A percentile compares a stretch with the other conserved stretches of the same genome.
Evolutionary conservation across 2,797 vertebrate species (phyloP).

Genomic region (Poeciliopsis presidionis): DNA sequence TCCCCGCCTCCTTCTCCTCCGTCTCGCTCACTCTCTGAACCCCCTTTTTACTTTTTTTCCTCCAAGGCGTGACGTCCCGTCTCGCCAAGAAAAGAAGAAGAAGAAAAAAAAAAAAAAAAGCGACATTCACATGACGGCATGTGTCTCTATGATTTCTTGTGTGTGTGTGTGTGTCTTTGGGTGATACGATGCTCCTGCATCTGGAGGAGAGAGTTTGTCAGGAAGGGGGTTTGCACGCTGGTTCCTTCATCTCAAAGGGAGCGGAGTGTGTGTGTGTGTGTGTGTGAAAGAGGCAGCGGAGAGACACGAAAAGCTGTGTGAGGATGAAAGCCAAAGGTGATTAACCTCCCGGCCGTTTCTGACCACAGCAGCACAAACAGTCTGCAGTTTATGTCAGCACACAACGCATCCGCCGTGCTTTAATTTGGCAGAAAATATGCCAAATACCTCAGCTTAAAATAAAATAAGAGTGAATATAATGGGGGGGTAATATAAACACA

Average conservation of each 20-base stretch:
- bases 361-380: conserved; percentile 57
- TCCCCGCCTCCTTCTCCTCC: conserved; percentile 70
- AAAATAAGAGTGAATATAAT: conserved; percentile 9
- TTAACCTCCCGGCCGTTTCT: conserved; percentile 65
- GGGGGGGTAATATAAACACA: conserved; percentile 11
- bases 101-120: not conserved
- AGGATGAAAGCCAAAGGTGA: conserved; percentile 76
- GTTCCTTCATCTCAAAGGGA: conserved; percentile 43
- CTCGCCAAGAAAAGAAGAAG: conserved; percentile 42
- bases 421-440: not conserved
- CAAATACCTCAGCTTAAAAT: not conserved
- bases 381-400: conserved; percentile 14
- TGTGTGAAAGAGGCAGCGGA: conserved; percentile 19
- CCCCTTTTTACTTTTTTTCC: conserved; percentile 55
- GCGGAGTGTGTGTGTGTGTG: conserved; percentile 21
- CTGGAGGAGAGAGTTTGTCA: conserved; percentile 56
- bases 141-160: conserved; percentile 45
- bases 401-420: not conserved
- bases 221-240: conserved; percentile 35
- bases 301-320: conserved; percentile 56
- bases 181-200: conserved; percentile 41
- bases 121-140: conserved; percentile 47
- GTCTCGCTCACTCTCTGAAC: conserved; percentile 51
- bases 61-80: conserved; percentile 67
- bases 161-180: conserved; percentile 39